Evolutionary conservation across 2,113 vertebrate species (phyloP).

Genomic region (Thymallus thymallus): DNA sequence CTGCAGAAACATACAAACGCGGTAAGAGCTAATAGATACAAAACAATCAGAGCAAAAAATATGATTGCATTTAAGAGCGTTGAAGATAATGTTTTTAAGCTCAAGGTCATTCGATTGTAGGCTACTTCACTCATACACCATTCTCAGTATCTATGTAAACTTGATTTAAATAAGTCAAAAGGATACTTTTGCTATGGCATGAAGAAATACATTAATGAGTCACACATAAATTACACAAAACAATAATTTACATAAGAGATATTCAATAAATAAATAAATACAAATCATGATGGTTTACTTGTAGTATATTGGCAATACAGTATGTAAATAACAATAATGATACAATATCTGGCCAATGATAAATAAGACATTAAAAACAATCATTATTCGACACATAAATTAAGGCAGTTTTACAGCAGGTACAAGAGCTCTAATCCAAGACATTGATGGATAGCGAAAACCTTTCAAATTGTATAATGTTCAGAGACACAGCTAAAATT

Average conservation of each 20-base stretch:
- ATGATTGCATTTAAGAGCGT: conserved; percentile 90
- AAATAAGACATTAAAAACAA: conserved; percentile 52
- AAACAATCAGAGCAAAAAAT: conserved; percentile 80
- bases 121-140: conserved; percentile 34
- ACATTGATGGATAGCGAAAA: conserved; percentile 86
- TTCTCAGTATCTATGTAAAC: conserved; percentile 19
- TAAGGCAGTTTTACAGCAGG: conserved; percentile 90
- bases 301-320: conserved; percentile 24
- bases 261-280: conserved; percentile 89
- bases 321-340: conserved; percentile 68
- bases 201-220: conserved; percentile 61
- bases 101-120: conserved; percentile 47
- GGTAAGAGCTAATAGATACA: conserved; percentile 88
- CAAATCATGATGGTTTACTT: conserved; percentile 79
- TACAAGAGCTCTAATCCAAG: conserved; percentile 80
- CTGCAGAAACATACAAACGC: conserved; percentile 91
- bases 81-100: conserved; percentile 56
- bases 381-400: conserved; percentile 60
- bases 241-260: conserved; percentile 81
- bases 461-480: conserved; percentile 74
- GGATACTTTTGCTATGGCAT: conserved; percentile 71
- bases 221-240: conserved; percentile 63
- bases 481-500: conserved; percentile 75
- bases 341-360: conserved; percentile 64
- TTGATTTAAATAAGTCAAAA: conserved; percentile 22